These are phyloP conservation scores for Poeciliopsis turrubarensis DNA, from an alignment of 2,113 vertebrate genomes.

Conservation along the genomic window DNA sequence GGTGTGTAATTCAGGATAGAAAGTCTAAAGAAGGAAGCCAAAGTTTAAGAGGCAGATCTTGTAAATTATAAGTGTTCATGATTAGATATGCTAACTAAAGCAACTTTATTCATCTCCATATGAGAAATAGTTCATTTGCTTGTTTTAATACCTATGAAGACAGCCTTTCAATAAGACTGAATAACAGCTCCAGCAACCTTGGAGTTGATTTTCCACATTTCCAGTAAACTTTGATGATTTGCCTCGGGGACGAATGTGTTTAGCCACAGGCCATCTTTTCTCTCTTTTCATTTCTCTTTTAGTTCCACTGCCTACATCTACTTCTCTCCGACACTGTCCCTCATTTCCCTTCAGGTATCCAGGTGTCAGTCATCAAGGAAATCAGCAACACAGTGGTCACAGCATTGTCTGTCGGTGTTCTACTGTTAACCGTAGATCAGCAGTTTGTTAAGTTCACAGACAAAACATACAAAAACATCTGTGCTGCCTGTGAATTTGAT, in stretches of 20 bases:
- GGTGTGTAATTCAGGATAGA: background rate
- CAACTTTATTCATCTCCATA: background rate
- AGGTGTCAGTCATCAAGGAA: conserved; percentile 33
- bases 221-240: conserved; percentile 35
- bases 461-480: too few relatives aligned
- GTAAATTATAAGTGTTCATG: conserved; percentile 24
- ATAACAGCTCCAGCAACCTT: conserved; percentile 26
- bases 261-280: conserved; percentile 44
- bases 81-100: conserved; percentile 24
- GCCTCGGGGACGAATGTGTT: conserved; percentile 49
- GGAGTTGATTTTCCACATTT: conserved; percentile 41
- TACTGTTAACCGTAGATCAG: too few relatives aligned
- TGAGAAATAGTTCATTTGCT: conserved; percentile 14
- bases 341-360: conserved; percentile 36
- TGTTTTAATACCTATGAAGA: conserved; percentile 33
- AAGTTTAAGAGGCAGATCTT: conserved; percentile 1
- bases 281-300: conserved; percentile 41
- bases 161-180: conserved; percentile 25
- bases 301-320: conserved; percentile 41
- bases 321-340: conserved; percentile 10
- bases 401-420: too few relatives aligned
- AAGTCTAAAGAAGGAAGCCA: background rate
- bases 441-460: too few relatives aligned
- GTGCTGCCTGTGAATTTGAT: too few relatives aligned
- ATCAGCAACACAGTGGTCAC: conserved; percentile 23